A percentile compares a stretch with the other conserved stretches of the same genome.
phyloP scores from a whole-genome alignment of 2,113 vertebrate genomes.

The Parus major region DNA sequence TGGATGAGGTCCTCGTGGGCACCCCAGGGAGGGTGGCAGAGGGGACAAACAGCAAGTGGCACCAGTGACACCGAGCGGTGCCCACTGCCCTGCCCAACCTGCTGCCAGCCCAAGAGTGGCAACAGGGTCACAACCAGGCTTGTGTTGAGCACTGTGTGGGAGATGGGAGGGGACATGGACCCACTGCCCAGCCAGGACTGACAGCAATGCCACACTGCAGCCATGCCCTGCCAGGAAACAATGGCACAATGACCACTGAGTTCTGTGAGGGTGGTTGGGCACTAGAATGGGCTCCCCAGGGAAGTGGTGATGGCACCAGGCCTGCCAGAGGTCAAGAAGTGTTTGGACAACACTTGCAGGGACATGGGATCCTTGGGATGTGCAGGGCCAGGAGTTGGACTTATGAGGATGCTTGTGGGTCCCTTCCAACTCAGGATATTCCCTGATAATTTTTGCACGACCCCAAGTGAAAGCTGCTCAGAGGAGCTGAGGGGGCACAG shows the following conservation, averaged over 20 bases:
- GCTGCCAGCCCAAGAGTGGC: background rate
- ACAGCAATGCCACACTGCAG: background rate
- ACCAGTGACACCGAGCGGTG: accelerated
- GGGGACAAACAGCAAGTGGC: background rate
- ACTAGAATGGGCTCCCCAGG: background rate
- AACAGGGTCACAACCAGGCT: background rate
- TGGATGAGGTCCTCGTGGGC: background rate
- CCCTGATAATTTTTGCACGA: accelerated
- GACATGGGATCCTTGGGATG: background rate
- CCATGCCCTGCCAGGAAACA: background rate
- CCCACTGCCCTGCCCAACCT: background rate
- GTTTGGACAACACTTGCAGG: background rate
- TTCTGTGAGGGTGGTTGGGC: background rate
- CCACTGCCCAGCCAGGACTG: background rate
- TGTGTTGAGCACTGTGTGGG: accelerated
- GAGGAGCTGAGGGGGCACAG: background rate
- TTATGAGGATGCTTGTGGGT: accelerated
- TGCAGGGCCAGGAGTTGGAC: background rate
- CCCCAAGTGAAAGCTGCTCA: background rate
- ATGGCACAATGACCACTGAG: accelerated
- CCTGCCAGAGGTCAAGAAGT: background rate
- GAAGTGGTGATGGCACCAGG: background rate
- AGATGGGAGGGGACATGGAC: background rate
- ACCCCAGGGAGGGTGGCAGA: accelerated
- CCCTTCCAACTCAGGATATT: background rate